Base-by-base conservation (phyloP, 2,113 vertebrate species). In the Cheirogaleus medius region DNA sequence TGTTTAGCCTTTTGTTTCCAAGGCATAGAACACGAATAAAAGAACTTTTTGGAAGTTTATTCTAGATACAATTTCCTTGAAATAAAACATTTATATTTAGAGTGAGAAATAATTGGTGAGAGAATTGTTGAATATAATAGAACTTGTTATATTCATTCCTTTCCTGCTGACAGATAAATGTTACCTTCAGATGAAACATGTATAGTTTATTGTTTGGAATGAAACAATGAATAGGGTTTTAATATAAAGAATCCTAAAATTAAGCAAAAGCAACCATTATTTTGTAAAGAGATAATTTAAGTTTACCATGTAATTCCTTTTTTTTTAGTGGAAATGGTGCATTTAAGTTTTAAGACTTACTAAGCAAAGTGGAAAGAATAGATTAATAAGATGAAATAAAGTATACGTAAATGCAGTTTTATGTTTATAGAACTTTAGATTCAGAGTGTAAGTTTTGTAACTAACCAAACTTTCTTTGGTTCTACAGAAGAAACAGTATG, bases 141-240 rank as follows among this genome's bases (percentile, higher is more conserved):
- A 73, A 88, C 71, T 97, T 91, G 73, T 66, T 90, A 89, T n/a
- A 80, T 49, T 90, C n/a, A 29, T 86, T 90, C 20, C 60, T 94
- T 90, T 81, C 69, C 69, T 91, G 81, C 94, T 97, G 94, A 86
- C 93, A 83, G 90, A 82, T 97, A 85, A 96, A 85, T 92, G 63
- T 88, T 96, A 68, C 81, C 39, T 89, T 97, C 68, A 86, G 0
- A 78, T 68, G 77, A 95, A 89, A 80, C 68, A 47, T 44, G 54
- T 77, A 54, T 52, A 95, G 76, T 85, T 95, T 85, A 95, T 94
- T 97, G 64, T 94, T 97, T 69, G 49, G 64, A 66, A 74, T 85
- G 87, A 96, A 95, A 91, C 73, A 94, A 5, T 44, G 81, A 95
- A n/a, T 32, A 90, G 32, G 1, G 23, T 87, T 93, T 73, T 91